Evolutionary conservation across 2,113 vertebrate genomes (phyloP), one percentile per base, ranked within the genome.

Genomic region (Anolis carolinensis): DNA sequence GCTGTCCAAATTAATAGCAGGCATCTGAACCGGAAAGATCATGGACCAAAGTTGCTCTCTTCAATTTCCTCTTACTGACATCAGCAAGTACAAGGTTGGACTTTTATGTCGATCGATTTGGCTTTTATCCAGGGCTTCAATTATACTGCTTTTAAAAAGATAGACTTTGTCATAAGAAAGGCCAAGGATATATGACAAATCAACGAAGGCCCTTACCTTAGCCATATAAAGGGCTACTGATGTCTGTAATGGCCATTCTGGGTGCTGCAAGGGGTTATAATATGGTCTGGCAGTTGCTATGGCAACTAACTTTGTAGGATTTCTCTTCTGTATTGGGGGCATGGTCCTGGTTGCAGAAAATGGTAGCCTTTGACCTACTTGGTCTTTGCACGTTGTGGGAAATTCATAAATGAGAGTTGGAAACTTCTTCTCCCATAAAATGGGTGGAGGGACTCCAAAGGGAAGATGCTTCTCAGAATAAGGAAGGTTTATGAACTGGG

Each of bases 1-100:
- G 79, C 89, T 90, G 88, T 92, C 89, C 90, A 95, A 94, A 95
- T 95, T 91, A 95, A 94, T 94, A 95, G 94, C 94, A 92, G 93
- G 86, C 90, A 91, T 93, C 92, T 95, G 93, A 95, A 92, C 94
- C 92, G 92, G 91, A 95, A 93, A 92, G 92, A 91, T 91, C 92
- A 72, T 73, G 90, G 16, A 14, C 87, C 85, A 21, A 92, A 92
- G 89, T 85, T 92, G 83, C 70, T 92, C 0, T 0, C 84, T 27
- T 73, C 83, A 89, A 77, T 67, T 77, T 79, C 82, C 0, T 1
- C 52, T 83, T 73, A 20, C 8, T 86, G 91, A 85, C 75, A 87
- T 88, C 0, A 68, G 44, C 90, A 86, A 89, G n/a, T 82, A 85
- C 59, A 86, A 78, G 84, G 85, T 85, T 71, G 71, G 87, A 50